Evolutionary conservation across 2,797 vertebrate species (phyloP), one percentile per base, ranked within the genome.

Genomic region (Crypturellus tataupa): DNA sequence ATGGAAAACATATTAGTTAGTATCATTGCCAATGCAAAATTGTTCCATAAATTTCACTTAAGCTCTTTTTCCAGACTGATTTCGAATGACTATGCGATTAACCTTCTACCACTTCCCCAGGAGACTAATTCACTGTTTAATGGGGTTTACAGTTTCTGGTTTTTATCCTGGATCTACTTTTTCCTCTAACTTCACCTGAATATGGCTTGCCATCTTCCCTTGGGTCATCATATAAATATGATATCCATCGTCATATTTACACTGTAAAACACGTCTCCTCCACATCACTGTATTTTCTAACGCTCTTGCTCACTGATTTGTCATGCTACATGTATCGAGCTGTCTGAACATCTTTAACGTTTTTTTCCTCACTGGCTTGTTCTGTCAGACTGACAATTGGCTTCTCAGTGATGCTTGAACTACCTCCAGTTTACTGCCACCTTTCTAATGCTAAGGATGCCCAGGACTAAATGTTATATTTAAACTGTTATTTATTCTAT

Each of bases 311-410:
- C 25, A 56, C 17, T 75, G 42, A 42, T 88, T 88, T 83, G 27
- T 31, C 18, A 6, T 18, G 8, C 5, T 68, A 7, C 29, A 2
- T 56, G 8, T 35, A 42, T 25, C 37, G 81, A 21, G 7, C 29
- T 72, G 19, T 81, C 56, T 90, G 40, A 47, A 73, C 25, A 2
- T 6, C 10, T 70, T 65, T 53, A 7, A 11, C 4, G 49, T 63
- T 39, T 83, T 83, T 51, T 80, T 79, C 4, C 16, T 51, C 8
- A 1, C 9, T 1, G 0, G 3, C 19, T 42, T 6, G 0, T 78
- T 89, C 19, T 63, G 11, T 24, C 29, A 47, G 7, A 33, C 33
- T 33, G 17, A 11, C 53, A n/a, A 21, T 58, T 56, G 17, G 8
- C 65, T 91, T 60, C 31, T 53, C 75, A 51, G 17, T 68, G 39